A percentile compares a stretch with the other conserved stretches of the same genome.
Conservation (phyloP, 2,888 invertebrate species). For the Kryphioiulus occultus region DNA sequence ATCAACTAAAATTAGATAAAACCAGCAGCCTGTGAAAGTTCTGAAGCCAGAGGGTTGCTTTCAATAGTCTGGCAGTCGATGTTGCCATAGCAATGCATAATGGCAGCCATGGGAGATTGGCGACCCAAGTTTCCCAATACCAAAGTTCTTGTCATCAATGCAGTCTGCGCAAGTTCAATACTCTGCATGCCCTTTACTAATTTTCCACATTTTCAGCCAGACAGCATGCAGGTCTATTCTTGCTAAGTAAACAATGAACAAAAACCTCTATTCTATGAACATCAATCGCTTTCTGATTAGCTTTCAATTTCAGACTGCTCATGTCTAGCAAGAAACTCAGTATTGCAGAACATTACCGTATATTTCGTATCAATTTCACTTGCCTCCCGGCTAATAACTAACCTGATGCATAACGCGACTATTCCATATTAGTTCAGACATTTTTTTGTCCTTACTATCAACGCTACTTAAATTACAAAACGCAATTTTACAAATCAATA, state of each 20-base stretch:
- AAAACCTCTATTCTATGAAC: not conserved
- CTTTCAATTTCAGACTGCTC: not conserved
- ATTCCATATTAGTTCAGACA: too few species aligned
- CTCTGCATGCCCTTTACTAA: slow-evolving; percentile 1
- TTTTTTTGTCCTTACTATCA: too few species aligned
- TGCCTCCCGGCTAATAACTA: too few species aligned
- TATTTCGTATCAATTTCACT: too few species aligned
- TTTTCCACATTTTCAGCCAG: not conserved
- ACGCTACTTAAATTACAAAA: too few species aligned
- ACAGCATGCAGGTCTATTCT: not conserved
- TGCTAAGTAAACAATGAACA: not conserved
- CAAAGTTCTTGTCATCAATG: not conserved
- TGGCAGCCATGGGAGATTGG: not conserved
- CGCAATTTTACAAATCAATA: too few species aligned
- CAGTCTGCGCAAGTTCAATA: not conserved
- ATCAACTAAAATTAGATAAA: slow-evolving; percentile 26
- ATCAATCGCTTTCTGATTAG: not conserved
- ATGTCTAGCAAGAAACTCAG: not conserved
- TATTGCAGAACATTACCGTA: too few species aligned
- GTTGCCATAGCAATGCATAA: slow-evolving; percentile 7
- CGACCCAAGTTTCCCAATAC: not conserved
- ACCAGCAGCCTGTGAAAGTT: not conserved
- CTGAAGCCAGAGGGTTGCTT: not conserved
- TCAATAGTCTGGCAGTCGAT: not conserved
- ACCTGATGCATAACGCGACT: too few species aligned